Base-by-base conservation (phyloP, 1,140 invertebrate species). In the Calephelis virginiensis region DNA sequence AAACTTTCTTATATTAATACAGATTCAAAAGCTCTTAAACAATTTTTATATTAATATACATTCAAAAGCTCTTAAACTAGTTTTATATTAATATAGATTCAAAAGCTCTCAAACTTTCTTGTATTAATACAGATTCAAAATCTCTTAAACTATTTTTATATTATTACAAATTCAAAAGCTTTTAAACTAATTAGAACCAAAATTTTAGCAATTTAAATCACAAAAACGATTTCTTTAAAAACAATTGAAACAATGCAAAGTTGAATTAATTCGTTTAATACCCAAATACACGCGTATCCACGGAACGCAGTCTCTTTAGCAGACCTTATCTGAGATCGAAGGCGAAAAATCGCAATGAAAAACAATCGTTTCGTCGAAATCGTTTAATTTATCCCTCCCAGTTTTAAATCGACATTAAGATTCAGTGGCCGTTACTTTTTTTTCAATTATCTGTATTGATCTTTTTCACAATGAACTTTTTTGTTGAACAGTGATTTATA, bases 391-490 rank as follows among this genome's bases (percentile, higher is more conserved):
- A 83, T 80, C 81, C 78, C 68, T 81, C 75, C 78, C 80, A 81
- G 76, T 85, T 85, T 83, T 83, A 85, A 82, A 85, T 83, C 77
- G 76, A 73, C 82, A 81, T 85, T 85, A 80, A 85, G 80, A 83
- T 80, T 83, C 83, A 83, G 69, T 76, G 75, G 78, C 80, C 78
- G 81, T 80, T 80, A 81, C 74, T 72, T 82, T 83, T 43, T 83
- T 77, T 81, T 81, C 78, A 82, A 83, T 85, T 85, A 85, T 85
- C 83, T 66, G 81, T 66, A 72, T 72, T 75, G 83, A 85, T 85
- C 83, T 82, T 56, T 56, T 56, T 56, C 53, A 56, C 53, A 56
- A 56, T 56, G 53, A 56, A 56, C 53, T 56, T 56, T 43, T 56
- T 56, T 56, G 53, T 56, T 56, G 53, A 7, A 14, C 17, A 56